Evolutionary conservation across 2,888 invertebrate species (phyloP), one percentile per base, ranked within the genome.

Genomic region (Octonoba sinensis): DNA sequence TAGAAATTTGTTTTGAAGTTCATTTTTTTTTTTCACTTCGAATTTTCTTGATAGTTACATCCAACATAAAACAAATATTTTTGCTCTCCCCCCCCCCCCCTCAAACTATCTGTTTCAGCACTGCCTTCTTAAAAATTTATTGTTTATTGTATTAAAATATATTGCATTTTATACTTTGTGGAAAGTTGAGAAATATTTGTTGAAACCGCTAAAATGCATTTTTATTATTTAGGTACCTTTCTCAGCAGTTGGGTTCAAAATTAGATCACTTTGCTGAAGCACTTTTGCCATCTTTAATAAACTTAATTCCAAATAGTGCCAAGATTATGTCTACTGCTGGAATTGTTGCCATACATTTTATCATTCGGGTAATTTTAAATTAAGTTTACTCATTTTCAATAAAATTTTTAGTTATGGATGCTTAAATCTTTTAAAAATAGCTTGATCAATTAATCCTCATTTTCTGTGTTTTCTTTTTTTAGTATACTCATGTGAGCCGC

Each of bases 291-390:
- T 92, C 92, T 86, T 90, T 99, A 44, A 95, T 99, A 87, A 85
- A 84, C 36, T 75, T 85, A 64, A 85, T 86, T 66, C 85, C 83
- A 59, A 85, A 85, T 83, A 83, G 84, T 85, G 85, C 84, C 70
- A 88, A 94, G 93, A 92, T 96, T 84, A 95, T 98, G 88, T 94
- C 97, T 8, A 94, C 96, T 0, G 94, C 96, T 0, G 96, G 96
- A 67, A 91, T 93, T 1, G 92, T 96, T 74, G 93, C 95, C 85
- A 92, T 97, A 51, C 93, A 94, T 69, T 97, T 96, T 90, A 94
- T 98, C 70, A 93, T 98, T 77, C 92, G 92, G 87, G 89, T 89
- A 83, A 84, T 79, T 46, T 22, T 12, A 20, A 6, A 15, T 16
- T 59, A 4, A 13, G 1, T 57, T 57, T n/a, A 20, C 3, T 3